Base-by-base conservation (phyloP, 2,113 vertebrate genomes). In the Neolamprologus hecqui region DNA sequence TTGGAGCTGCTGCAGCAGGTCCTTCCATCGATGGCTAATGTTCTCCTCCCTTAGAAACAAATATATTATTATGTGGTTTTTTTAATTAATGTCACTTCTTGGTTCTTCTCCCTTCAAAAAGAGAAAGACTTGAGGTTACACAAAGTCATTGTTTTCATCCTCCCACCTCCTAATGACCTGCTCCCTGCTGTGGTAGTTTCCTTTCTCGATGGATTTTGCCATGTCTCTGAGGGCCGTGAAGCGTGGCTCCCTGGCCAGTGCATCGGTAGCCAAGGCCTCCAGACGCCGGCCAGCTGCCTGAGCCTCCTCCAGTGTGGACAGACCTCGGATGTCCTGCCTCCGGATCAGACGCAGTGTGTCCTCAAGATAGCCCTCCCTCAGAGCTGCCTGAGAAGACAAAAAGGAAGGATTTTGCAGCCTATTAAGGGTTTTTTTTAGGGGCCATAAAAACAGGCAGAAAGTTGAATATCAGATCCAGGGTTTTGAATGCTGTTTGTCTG, bases 301-400 rank as follows among this genome's bases (percentile, higher is more conserved):
- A 57, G 96, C 93, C 11, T 96, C 94, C 79, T 96, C 95, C 13
- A 90, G 84, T 1, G 88, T 94, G 51, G 93, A 92, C 2, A 94
- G 82, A 4, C 54, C 93, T 2, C 89, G 93, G 81, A 96, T 83
- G 47, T 97, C 92, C 55, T 97, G 96, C 35, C 96, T 96, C 31
- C 90, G 93, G 17, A 98, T 94, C 81, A 97, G 95, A 75, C 94
- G 95, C 73, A 88, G 91, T 21, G 96, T 96, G 33, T 98, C 97
- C 42, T 96, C 96, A 88, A 98, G 93, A 58, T 98, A 98, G 35
- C 95, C 94, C 47, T 97, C 97, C 88, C 97, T 96, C 84, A 98
- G 96, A 1, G 92, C 91, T 4, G 97, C 98, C 94, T 95, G 84
- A 2, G 28, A 5, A 6, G 26, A 26, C 14, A 12, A 14, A 9